Evolutionary conservation across 1,140 invertebrate species (phyloP).

Genomic region (Hyles vespertilio): DNA sequence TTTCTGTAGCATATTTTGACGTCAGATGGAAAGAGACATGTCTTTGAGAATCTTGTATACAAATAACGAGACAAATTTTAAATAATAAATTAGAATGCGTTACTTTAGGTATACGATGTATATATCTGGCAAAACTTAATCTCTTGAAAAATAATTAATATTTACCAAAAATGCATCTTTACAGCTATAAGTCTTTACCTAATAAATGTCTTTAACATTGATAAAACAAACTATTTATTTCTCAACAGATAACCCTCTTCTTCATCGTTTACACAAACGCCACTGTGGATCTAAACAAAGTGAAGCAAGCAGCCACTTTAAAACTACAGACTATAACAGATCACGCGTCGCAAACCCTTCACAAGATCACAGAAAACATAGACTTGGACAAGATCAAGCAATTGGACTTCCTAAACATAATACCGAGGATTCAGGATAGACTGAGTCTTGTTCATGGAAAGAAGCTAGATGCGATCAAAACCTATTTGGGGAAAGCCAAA

Average conservation of each 20-base stretch:
- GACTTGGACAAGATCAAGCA: conserved; percentile 48
- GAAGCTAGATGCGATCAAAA: no score
- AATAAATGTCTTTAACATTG: not conserved
- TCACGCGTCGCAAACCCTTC: conserved; percentile 38
- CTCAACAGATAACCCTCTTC: conserved; percentile 7
- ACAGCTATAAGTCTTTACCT: no score
- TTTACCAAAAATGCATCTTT: no score
- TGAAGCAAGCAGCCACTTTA: conserved; percentile 23
- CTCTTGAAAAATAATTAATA: no score
- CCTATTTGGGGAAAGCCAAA: conserved; percentile 12
- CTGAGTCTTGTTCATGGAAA: not conserved
- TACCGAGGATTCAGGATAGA: conserved; percentile 30
- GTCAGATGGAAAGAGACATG: no score
- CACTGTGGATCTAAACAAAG: not conserved
- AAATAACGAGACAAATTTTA: no score
- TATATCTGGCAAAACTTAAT: no score
- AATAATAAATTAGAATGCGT: no score
- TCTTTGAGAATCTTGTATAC: no score
- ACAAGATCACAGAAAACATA: conserved; percentile 45
- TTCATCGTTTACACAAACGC: conserved; percentile 11
- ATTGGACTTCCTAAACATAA: conserved; percentile 31
- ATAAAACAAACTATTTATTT: not conserved
- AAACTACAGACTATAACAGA: conserved; percentile 43
- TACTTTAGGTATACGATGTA: no score
- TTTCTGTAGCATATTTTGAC: no score